phyloP scores from a whole-genome alignment of 1,140 invertebrate genomes.

The Solen grandis region DNA sequence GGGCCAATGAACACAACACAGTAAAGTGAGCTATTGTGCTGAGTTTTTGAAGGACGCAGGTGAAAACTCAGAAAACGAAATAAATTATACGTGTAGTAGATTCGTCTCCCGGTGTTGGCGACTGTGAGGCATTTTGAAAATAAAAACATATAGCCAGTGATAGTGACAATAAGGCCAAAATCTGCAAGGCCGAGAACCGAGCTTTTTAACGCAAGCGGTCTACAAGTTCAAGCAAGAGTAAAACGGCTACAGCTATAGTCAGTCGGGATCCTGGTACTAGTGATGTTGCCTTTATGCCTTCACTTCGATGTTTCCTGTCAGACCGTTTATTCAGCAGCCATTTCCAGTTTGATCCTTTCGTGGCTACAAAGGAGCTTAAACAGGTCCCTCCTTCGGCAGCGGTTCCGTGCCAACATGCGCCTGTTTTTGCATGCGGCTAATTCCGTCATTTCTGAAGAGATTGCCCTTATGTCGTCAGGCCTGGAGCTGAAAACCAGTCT shows the following conservation, averaged over 20 bases:
- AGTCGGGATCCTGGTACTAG: background rate
- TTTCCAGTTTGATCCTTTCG: background rate
- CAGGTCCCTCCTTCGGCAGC: background rate
- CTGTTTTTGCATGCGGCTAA: conserved; percentile 15
- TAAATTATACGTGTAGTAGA: conserved; percentile 25
- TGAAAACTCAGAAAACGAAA: background rate
- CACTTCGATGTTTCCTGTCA: background rate
- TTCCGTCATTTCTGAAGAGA: background rate
- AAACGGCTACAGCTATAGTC: background rate
- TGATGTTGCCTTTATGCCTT: background rate
- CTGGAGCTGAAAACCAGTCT: background rate
- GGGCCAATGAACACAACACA: conserved; percentile 3
- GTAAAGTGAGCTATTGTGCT: background rate
- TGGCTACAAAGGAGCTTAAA: background rate
- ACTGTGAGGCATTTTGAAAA: background rate
- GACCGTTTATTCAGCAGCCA: background rate
- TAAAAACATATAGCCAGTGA: conserved; percentile 22
- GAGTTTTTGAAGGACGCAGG: background rate
- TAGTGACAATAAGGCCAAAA: conserved; percentile 9
- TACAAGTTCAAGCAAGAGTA: background rate
- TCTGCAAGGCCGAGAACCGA: background rate
- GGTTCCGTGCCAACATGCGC: background rate
- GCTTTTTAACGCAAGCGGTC: conserved; percentile 3
- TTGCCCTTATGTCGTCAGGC: background rate
- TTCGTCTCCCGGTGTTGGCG: background rate